These are phyloP conservation scores for Octopus sinensis DNA, from an alignment of 1,140 invertebrate genomes.

Conservation along the genomic window DNA sequence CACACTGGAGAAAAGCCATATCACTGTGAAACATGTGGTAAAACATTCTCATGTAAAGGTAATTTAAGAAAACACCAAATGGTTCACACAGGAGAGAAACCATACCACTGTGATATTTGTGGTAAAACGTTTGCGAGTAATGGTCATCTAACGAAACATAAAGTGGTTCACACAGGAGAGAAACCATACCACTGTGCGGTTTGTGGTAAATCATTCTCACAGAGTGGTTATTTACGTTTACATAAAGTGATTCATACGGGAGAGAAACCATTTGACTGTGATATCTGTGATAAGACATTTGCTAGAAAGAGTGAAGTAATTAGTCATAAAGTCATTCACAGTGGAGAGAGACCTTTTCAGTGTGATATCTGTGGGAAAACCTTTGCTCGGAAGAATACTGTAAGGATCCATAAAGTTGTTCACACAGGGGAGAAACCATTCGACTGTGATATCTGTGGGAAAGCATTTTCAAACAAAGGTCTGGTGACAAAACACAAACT, in stretches of 20 bases:
- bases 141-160: slow-evolving; percentile 25
- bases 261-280: slow-evolving; percentile 50
- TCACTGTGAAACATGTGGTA: slow-evolving; percentile 28
- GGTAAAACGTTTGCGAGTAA: slow-evolving; percentile 8
- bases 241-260: slow-evolving; percentile 18
- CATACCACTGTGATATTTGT: slow-evolving; percentile 13
- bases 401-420: too few species aligned
- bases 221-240: neutral
- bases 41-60: slow-evolving; percentile 23
- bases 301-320: slow-evolving; percentile 65
- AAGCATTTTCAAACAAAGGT: too few species aligned
- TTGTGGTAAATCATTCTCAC: slow-evolving; percentile 17
- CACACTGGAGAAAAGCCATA: slow-evolving; percentile 34
- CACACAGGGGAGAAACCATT: too few species aligned
- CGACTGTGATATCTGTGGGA: too few species aligned
- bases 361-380: too few species aligned
- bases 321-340: too few species aligned
- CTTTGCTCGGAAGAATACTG: too few species aligned
- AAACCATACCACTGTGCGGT: slow-evolving; percentile 27
- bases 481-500: too few species aligned
- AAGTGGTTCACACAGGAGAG: slow-evolving; percentile 35
- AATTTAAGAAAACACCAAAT: slow-evolving; percentile 15
- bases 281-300: slow-evolving; percentile 84
- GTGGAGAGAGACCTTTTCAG: too few species aligned
- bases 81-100: slow-evolving; percentile 21